Conservation (phyloP, 2,113 vertebrate species). For the Chrysochloris asiatica region DNA sequence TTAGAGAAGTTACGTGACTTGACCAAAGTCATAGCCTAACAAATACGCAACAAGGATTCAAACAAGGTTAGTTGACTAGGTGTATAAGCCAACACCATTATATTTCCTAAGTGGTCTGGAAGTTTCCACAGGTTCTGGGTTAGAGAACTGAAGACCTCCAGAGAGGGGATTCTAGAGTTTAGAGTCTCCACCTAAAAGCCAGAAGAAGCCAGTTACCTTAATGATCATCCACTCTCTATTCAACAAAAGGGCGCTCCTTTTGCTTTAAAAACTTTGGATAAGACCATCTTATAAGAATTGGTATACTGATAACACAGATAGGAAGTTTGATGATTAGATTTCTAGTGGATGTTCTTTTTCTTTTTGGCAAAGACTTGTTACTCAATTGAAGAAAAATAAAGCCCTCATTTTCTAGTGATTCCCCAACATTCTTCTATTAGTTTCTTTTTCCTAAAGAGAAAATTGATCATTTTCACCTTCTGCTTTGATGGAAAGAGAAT, state of each 20-base stretch:
- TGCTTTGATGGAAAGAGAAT: constrained; percentile 19
- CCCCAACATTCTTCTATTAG: neutral
- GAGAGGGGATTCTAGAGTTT: neutral
- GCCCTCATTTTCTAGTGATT: neutral
- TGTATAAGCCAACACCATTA: neutral
- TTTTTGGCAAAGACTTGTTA: neutral
- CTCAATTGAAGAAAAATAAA: neutral
- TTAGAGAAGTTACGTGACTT: neutral
- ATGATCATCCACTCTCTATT: neutral
- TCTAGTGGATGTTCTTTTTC: neutral
- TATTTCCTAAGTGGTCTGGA: neutral
- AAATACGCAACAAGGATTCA: neutral
- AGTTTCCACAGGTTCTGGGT: neutral
- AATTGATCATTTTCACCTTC: constrained; percentile 30
- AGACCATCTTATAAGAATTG: neutral
- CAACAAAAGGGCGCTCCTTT: constrained; percentile 11
- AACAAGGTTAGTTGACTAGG: neutral
- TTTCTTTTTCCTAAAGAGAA: neutral
- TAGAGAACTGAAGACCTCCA: neutral
- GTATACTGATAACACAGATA: neutral
- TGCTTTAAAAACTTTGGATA: constrained; percentile 18
- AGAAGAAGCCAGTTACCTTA: neutral
- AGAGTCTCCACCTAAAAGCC: neutral
- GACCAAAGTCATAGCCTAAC: neutral
- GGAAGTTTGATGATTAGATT: constrained; percentile 7